Base-by-base conservation (phyloP, 2,888 invertebrate species). In the Aelia acuminata region DNA sequence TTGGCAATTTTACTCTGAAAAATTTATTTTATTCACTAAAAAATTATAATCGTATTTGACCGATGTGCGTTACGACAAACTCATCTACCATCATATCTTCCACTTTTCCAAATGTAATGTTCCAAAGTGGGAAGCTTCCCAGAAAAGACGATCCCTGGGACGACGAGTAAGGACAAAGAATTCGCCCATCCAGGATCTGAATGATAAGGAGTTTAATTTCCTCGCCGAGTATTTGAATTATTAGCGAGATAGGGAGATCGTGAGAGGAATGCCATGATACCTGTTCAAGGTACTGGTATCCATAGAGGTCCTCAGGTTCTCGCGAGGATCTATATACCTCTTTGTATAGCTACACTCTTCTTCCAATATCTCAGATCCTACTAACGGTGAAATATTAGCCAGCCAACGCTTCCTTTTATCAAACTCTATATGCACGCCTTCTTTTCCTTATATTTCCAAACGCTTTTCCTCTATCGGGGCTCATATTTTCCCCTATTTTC, bases 141-240 rank as follows among this genome's bases (percentile, higher is more conserved):
- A n/a, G n/a, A 47, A 43, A 15, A 22, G 39, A 75, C 15, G 75
- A 43, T 75, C 26, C 26, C 26, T 10, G 43, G 43, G 80, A 80
- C 80, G 43, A 80, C 80, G 43, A 80, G 43, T 70, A 70, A 35
- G 31, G 35, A 70, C 63, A 47, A 80, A 80, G 80, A 80, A 80
- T 80, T 80, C 43, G 80, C n/a, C 80, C 5, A 20, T 22, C 11
- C 80, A 39, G 80, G 43, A 11, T 80, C 80, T 80, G 80, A 80
- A 80, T 80, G 80, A 80, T 80, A 80, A 80, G 80, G 80, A 80
- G 80, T 80, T 80, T 80, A 80, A 80, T 80, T 80, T 80, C 80
- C 80, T 80, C n/a, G 43, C 22, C 39, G 15, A 80, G 80, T 80
- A 80, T 80, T 80, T 80, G 80, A 80, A 80, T 80, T 80, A 80